Conservation (phyloP, 2,113 vertebrate species). For the Bambusicola thoracicus region DNA sequence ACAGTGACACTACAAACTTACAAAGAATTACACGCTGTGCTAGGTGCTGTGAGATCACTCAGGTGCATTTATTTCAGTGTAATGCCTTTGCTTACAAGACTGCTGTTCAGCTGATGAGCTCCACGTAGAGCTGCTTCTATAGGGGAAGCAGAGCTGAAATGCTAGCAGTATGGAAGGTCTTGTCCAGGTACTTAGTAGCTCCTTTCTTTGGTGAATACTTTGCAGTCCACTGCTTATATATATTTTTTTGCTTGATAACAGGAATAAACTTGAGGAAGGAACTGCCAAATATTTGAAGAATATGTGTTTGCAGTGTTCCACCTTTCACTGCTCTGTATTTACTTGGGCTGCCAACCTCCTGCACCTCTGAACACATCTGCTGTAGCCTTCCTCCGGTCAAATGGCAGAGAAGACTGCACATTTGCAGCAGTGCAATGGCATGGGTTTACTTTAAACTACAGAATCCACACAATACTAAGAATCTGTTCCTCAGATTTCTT, state of each 20-base stretch:
- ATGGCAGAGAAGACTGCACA: background rate
- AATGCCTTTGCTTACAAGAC: background rate
- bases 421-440: background rate
- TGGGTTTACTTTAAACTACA: background rate
- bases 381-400: background rate
- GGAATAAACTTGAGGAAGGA: background rate
- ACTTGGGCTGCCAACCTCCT: background rate
- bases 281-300: background rate
- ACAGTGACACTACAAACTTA: background rate
- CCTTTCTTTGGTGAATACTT: background rate
- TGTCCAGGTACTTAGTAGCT: background rate
- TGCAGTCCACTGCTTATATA: background rate
- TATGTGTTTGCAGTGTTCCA: background rate
- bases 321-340: fast-evolving
- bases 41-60: background rate
- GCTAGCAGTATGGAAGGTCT: background rate
- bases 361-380: background rate
- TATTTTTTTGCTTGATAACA: background rate
- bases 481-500: background rate
- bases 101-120: background rate
- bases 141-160: background rate
- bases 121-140: background rate
- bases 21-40: background rate
- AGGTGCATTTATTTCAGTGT: background rate
- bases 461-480: background rate